Conservation (phyloP, 1,140 invertebrate species). For the Goniozus legneri region DNA sequence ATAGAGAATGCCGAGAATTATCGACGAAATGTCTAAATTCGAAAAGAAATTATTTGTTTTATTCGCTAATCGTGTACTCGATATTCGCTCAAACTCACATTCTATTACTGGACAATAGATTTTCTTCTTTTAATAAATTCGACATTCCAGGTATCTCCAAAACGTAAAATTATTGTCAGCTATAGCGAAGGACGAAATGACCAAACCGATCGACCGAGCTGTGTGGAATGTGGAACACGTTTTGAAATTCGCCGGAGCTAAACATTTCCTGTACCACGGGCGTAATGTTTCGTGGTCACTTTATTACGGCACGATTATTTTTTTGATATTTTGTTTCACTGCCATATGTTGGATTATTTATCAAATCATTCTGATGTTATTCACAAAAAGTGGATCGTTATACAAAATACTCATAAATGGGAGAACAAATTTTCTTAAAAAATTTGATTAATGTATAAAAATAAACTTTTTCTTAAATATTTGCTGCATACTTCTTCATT, state of each 20-base stretch:
- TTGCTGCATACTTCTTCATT: too few species aligned
- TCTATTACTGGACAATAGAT: not conserved
- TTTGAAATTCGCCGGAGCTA: constrained; percentile 48
- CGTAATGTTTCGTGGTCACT: constrained; percentile 30
- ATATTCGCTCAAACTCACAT: not conserved
- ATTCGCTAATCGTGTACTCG: not conserved
- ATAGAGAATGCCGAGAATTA: too few species aligned
- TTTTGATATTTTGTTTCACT: too few species aligned
- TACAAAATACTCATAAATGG: too few species aligned
- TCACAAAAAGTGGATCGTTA: too few species aligned
- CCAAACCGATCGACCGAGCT: constrained; percentile 44
- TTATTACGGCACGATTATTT: constrained; percentile 33
- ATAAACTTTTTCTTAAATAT: too few species aligned
- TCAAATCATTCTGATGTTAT: too few species aligned
- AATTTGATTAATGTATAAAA: too few species aligned
- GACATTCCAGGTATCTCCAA: constrained; percentile 32
- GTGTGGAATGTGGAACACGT: constrained; percentile 54
- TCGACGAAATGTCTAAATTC: not conserved
- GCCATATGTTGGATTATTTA: too few species aligned
- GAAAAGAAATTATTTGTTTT: not conserved
- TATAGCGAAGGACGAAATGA: constrained; percentile 37
- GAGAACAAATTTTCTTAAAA: too few species aligned
- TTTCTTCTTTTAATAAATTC: not conserved
- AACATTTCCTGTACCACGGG: constrained; percentile 42
- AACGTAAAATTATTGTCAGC: constrained; percentile 40